Percentiles rank a stretch among this genome's conserved stretches.
Evolutionary conservation across 2,797 vertebrate genomes (phyloP).

Genomic region (Enteromius argenteus): DNA sequence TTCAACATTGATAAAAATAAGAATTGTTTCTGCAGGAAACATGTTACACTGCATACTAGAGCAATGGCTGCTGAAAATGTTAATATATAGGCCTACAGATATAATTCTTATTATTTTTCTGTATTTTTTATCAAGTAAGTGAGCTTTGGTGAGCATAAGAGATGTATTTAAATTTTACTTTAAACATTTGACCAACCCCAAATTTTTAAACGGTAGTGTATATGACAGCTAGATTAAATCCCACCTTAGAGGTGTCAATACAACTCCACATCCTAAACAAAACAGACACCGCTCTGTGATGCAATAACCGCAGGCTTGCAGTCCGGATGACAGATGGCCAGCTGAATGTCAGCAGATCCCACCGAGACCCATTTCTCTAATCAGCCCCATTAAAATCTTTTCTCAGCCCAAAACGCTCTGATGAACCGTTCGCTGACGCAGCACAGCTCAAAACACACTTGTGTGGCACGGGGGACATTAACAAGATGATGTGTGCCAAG

Average conservation of each 20-base stretch:
- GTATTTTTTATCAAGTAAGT: not conserved
- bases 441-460: conserved; percentile 29
- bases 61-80: not conserved
- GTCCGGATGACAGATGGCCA: conserved; percentile 65
- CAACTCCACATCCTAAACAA: not conserved
- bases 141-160: not conserved
- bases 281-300: conserved; percentile 25
- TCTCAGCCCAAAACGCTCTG: conserved; percentile 6
- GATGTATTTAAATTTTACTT: not conserved
- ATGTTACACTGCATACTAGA: not conserved
- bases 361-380: conserved; percentile 42
- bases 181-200: not conserved
- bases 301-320: conserved; percentile 58
- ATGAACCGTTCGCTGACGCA: conserved; percentile 12
- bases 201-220: not conserved
- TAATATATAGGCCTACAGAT: not conserved
- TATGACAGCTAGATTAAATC: not conserved
- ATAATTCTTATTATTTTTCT: no score
- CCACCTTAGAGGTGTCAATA: not conserved
- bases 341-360: conserved; percentile 37
- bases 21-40: not conserved
- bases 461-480: not conserved
- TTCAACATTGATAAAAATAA: not conserved
- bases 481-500: conserved; percentile 30
- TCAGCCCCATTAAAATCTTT: conserved; percentile 17